Evolutionary conservation across 2,797 vertebrate species (phyloP).

Genomic region (Xyrichtys novacula): DNA sequence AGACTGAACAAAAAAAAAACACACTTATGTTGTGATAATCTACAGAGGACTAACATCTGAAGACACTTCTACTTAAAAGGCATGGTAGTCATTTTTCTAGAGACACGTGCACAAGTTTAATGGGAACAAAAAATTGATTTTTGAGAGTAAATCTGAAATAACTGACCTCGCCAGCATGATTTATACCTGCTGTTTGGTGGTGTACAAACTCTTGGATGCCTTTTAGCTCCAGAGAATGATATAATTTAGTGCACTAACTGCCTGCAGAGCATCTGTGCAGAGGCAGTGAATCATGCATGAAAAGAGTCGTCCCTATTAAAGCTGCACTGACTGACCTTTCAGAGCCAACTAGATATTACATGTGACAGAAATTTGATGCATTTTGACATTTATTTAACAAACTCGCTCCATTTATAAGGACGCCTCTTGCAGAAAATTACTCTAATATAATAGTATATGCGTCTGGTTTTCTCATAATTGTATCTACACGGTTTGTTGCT

Average conservation of each 20-base stretch:
- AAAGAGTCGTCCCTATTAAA: background rate
- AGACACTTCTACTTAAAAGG: background rate
- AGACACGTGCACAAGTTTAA: background rate
- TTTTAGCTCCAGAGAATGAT: background rate
- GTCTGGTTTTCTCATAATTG: fast-evolving
- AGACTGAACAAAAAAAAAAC: slow-evolving; percentile 1
- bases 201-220: background rate
- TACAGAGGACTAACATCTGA: background rate
- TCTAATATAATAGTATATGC: fast-evolving
- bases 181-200: background rate
- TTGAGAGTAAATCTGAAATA: background rate
- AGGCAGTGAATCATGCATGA: background rate
- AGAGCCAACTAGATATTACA: background rate
- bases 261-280: background rate
- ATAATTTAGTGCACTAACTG: background rate
- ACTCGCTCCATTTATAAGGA: background rate
- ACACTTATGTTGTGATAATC: background rate
- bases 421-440: fast-evolving
- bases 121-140: fast-evolving
- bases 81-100: background rate
- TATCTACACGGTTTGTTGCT: background rate
- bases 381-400: background rate
- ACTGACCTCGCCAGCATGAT: background rate
- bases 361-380: fast-evolving
- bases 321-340: background rate